Percentiles rank a stretch among this genome's conserved stretches.
These are phyloP conservation scores for Pterois miles DNA, from an alignment of 2,797 vertebrate genomes.

Conservation along the genomic window DNA sequence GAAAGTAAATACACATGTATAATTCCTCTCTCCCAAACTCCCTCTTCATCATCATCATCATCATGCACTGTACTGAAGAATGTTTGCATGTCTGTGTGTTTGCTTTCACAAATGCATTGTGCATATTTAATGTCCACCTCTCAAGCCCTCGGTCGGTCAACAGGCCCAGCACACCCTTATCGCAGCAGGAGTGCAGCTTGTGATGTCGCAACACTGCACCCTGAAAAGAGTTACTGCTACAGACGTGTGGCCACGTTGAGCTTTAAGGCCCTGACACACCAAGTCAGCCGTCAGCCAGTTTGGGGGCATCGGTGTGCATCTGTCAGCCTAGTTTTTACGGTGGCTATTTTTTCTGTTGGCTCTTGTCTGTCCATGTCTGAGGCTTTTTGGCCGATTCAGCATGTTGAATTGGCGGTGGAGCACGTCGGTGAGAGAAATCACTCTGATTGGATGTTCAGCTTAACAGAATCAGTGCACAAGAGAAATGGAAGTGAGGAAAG, in stretches of 20 bases:
- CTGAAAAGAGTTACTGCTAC: not conserved
- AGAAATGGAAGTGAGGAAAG: too few species aligned
- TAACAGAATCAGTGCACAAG: too few species aligned
- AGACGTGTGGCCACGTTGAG: not conserved
- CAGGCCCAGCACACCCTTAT: slow-evolving; percentile 18
- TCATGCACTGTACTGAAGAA: not conserved
- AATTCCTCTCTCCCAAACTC: slow-evolving; percentile 3
- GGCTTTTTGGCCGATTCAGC: too few species aligned
- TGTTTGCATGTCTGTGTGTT: slow-evolving; percentile 11
- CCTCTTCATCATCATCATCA: slow-evolving; percentile 11
- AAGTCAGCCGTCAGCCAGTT: too few species aligned
- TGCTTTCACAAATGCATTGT: slow-evolving; percentile 49
- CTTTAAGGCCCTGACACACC: not conserved
- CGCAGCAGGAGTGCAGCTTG: slow-evolving; percentile 16
- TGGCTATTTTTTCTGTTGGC: too few species aligned
- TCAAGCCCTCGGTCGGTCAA: slow-evolving; percentile 46
- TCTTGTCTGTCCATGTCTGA: too few species aligned
- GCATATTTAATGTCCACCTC: slow-evolving; percentile 71
- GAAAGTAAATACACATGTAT: not conserved
- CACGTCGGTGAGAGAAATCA: too few species aligned
- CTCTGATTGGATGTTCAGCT: too few species aligned
- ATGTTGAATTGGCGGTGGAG: too few species aligned
- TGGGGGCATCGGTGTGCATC: too few species aligned
- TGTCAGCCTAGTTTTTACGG: too few species aligned
- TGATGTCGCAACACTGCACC: slow-evolving; percentile 9